Percentiles rank a stretch among this genome's conserved stretches.
Evolutionary conservation across 2,113 vertebrate genomes (phyloP).

Genomic region (Rhagologus leucostigma): DNA sequence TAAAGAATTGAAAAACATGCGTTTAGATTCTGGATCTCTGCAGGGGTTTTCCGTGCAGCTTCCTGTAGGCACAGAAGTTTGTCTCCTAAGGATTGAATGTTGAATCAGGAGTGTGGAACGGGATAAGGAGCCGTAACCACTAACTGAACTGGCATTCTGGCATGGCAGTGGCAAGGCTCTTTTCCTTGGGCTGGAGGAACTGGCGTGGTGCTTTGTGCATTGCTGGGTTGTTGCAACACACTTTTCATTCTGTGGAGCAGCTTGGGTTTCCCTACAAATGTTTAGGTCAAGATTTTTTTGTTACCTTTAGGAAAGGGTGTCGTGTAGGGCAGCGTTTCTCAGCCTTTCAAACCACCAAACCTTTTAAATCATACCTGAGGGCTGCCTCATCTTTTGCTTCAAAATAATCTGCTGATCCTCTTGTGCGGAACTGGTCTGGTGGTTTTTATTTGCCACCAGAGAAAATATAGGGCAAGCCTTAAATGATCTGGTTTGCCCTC

Average conservation of each 20-base stretch:
- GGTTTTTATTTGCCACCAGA: neutral
- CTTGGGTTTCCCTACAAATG: neutral
- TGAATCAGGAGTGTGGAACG: neutral
- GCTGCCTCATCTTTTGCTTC: neutral
- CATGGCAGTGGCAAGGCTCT: neutral
- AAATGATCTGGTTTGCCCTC: neutral
- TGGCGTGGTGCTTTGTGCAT: accelerated
- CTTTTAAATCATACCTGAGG: neutral
- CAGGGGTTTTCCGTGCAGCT: neutral
- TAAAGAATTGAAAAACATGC: neutral
- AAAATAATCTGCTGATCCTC: neutral
- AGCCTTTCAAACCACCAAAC: neutral
- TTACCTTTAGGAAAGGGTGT: neutral
- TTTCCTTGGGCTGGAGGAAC: neutral
- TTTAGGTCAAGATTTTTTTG: neutral
- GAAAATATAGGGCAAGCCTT: neutral
- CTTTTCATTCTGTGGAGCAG: neutral
- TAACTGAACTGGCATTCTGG: neutral
- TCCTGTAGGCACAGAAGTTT: neutral
- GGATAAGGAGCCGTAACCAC: neutral
- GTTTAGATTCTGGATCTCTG: neutral
- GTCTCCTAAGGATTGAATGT: neutral
- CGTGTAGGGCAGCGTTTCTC: neutral
- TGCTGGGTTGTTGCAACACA: neutral
- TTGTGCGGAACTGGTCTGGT: neutral